Base-by-base conservation (phyloP, 2,113 vertebrate genomes). In the Megatriorchis doriae region DNA sequence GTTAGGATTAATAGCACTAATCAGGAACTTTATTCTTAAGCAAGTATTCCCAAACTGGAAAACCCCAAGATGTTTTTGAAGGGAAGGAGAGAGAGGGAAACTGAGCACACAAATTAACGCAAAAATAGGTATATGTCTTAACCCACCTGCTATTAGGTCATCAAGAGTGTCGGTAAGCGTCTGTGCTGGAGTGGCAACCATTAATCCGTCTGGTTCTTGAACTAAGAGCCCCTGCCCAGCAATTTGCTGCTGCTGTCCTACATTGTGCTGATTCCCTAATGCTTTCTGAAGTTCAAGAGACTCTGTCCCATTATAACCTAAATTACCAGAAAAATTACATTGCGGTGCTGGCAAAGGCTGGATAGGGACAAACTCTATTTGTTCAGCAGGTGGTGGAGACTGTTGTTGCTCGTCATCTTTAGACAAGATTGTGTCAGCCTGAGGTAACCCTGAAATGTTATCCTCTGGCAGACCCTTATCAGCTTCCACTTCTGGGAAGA, bases 101-200 rank as follows among this genome's bases (percentile, higher is more conserved):
- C 93, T 93, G 88, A 97, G 94, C 93, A 97, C 93, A 97, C 93
- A 97, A 86, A 96, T 94, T 94, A 97, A 98, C 97, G 97, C 91
- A 97, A 97, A 96, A 97, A 98, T 73, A 98, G 95, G 97, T 95
- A 98, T 94, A 97, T 98, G 98, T 98, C 98, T 98, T 87, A 97
- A 98, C 99, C 97, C 97, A 99, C 99, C 99, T 98, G 99, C 99
- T 99, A 99, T 99, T 98, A 99, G 99, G 98, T 99, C 99, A 97
- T 99, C 99, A 98, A 99, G 99, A 98, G 99, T 99, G 98, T 99
- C 99, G 97, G 99, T 99, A 98, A 99, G 99, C 96, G 98, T 99
- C 98, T 99, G 99, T 93, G 99, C 99, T 96, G 99, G 99, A 95
- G 98, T 98, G 97, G 99, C 99, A 98, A 99, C 98, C 99, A 99